Base-by-base conservation (phyloP, 2,888 invertebrate genomes). In the Dioctria rufipes region DNA sequence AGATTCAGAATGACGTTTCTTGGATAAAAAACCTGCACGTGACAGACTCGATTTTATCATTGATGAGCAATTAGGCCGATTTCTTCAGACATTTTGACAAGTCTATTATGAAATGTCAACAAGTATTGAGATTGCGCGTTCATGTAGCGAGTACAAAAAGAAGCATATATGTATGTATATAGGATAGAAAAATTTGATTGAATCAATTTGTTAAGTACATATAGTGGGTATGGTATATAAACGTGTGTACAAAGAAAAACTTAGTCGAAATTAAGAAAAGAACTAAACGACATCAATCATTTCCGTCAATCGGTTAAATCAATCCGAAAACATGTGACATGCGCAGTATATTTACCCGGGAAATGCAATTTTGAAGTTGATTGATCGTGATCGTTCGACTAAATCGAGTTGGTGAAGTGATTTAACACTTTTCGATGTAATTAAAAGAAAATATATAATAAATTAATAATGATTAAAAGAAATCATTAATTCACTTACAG, bases 401-500 rank as follows among this genome's bases (percentile, higher is more conserved):
- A 9, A 2, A 46, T 46, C 49, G 25, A 25, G 25, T 25, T 25
- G 25, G 25, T 25, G 25, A 25, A 1, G 25, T 25, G 25, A 25
- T 25, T n/a, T 25, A 25, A 25, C 25, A 25, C 25, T 25, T 25
- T 25, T 25, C 25, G 25, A 5, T 2, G 49, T 46, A 46, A 46
- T 46, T 46, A 9, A 46, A 5, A 5, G 1, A 46, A 46, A 6
- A 46, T 6, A 5, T 2, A 46, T 46, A 46, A 46, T 25, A 25
- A 25, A 25, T 25, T 25, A 25, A 25, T 8, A 8, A 2, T 46
- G 8, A 46, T 46, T 46, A 46, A 46, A 46, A 46, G 8, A 46
- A 6, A 6, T n/a, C 1, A 46, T 6, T 46, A 46, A 46, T 63
- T 37, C 58, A 84, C 84, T 84, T 81, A 85, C 85, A 69, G 83